Evolutionary conservation across 2,797 vertebrate genomes (phyloP).

Genomic region (Oreortyx pictus): DNA sequence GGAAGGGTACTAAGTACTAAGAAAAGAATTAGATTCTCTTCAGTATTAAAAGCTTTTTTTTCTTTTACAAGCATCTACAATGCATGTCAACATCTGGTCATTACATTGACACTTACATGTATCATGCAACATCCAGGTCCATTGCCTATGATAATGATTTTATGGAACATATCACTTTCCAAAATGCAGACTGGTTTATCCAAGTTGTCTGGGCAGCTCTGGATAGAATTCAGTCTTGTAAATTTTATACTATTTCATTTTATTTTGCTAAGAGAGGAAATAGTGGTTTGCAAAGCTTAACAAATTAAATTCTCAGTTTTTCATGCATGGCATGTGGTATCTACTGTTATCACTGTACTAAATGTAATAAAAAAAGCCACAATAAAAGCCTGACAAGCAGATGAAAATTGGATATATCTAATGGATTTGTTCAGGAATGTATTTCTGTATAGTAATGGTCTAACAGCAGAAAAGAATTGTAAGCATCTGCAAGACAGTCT

Average conservation of each 20-base stretch:
- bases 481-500: background rate
- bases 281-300: background rate
- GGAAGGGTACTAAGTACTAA: background rate
- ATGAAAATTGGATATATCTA: background rate
- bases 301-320: background rate
- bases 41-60: background rate
- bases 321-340: background rate
- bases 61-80: background rate
- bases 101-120: background rate
- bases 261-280: background rate
- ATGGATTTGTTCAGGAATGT: background rate
- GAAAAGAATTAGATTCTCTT: background rate
- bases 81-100: background rate
- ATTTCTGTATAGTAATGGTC: background rate
- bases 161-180: background rate
- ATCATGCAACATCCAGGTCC: background rate
- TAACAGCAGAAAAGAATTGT: background rate
- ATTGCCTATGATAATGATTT: background rate
- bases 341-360: background rate
- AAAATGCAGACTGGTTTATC: background rate
- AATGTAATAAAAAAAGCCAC: background rate
- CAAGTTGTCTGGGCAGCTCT: background rate
- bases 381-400: background rate
- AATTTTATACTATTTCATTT: background rate
- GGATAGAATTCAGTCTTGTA: background rate